These are phyloP conservation scores for Myiotriccus ornatus DNA, from an alignment of 2,797 vertebrate species.

Conservation along the genomic window DNA sequence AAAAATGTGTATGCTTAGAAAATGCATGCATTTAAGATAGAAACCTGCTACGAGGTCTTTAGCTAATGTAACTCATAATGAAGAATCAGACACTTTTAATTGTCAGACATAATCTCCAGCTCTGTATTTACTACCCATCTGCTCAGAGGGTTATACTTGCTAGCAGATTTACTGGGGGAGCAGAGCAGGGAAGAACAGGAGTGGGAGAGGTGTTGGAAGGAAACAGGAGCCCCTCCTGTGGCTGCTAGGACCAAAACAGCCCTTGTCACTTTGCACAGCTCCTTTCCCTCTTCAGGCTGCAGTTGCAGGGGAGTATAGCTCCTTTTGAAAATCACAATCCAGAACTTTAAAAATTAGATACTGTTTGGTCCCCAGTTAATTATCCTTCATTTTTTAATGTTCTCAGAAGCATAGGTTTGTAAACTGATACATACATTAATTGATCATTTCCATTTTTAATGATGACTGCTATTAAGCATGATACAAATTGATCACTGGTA, in stretches of 20 bases:
- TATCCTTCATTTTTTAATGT: neutral
- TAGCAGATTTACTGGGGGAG: slow-evolving; percentile 50
- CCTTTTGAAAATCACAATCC: neutral
- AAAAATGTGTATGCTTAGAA: neutral
- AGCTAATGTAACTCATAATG: neutral
- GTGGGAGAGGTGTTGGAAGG: slow-evolving; percentile 40
- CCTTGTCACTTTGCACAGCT: neutral
- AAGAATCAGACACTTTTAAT: slow-evolving; percentile 31
- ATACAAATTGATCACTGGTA: neutral
- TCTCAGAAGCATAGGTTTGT: neutral
- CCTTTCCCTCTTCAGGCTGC: neutral
- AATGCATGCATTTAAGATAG: neutral
- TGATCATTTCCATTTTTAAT: neutral
- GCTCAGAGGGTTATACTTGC: slow-evolving; percentile 22
- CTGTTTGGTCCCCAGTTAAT: neutral
- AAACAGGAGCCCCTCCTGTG: neutral
- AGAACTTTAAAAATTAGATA: neutral
- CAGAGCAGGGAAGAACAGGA: slow-evolving; percentile 37
- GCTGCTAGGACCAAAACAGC: neutral
- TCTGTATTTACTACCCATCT: slow-evolving; percentile 58
- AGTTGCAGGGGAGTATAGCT: neutral
- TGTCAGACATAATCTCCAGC: slow-evolving; percentile 40
- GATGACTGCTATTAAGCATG: neutral
- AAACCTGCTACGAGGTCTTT: neutral
- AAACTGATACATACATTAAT: neutral